A percentile compares a stretch with the other conserved stretches of the same genome.
phyloP scores from a whole-genome alignment of 2,797 vertebrate genomes.

The Lophura swinhoii region DNA sequence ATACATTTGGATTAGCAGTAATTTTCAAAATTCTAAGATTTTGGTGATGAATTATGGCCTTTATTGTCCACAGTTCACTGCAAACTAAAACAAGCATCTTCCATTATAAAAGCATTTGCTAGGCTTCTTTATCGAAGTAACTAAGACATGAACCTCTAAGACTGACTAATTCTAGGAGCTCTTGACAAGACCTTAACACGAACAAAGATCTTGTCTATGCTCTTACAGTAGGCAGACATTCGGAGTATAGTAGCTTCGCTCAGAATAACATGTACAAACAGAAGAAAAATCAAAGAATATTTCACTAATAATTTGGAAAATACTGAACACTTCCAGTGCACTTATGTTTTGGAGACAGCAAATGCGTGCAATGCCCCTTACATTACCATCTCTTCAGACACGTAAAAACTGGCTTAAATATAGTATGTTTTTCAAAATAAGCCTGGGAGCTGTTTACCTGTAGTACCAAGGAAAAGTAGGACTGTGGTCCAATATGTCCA shows the following conservation, averaged over 20 bases:
- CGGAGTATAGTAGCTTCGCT: background rate
- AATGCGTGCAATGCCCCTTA: background rate
- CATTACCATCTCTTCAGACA: background rate
- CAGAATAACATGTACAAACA: background rate
- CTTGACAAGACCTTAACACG: background rate
- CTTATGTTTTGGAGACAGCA: background rate
- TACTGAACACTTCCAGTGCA: background rate
- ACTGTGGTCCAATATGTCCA: constrained; percentile 96
- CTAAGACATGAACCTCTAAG: background rate
- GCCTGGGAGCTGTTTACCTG: constrained; percentile 80
- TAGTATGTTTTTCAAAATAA: background rate
- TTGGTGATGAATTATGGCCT: background rate
- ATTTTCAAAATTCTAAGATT: background rate
- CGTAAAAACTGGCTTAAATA: background rate
- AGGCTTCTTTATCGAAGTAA: background rate
- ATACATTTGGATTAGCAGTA: background rate
- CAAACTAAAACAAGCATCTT: background rate
- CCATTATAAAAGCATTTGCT: background rate
- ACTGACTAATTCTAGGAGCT: background rate
- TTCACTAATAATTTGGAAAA: background rate
- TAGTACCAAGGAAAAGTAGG: constrained; percentile 93
- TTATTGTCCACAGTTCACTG: background rate
- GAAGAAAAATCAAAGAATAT: background rate
- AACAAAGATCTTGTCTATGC: background rate
- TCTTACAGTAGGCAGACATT: background rate